phyloP scores from a whole-genome alignment of 53 echinoderm and acorn worm species.

The Antedon mediterranea region DNA sequence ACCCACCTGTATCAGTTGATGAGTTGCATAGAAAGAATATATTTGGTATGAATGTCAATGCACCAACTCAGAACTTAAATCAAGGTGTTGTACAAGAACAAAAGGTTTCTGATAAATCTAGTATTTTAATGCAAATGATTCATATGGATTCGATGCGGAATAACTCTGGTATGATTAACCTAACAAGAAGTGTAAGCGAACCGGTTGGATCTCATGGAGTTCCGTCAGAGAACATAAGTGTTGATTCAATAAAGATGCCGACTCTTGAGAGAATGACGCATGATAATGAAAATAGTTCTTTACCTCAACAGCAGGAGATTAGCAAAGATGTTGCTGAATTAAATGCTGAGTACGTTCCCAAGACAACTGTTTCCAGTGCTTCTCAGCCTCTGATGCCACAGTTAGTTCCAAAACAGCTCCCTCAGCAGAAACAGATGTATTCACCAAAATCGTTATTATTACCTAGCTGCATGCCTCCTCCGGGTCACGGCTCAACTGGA shows the following conservation, averaged over 20 bases:
- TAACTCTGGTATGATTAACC: neutral
- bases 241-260: neutral
- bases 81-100: neutral
- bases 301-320: neutral
- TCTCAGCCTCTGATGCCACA: slow-evolving; percentile 7
- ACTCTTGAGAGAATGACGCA: neutral
- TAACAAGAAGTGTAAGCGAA: neutral
- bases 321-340: neutral
- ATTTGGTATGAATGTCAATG: neutral
- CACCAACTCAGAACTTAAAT: neutral
- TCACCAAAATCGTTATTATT: slow-evolving; percentile 7
- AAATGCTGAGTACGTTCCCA: neutral
- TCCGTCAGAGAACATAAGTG: neutral
- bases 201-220: neutral
- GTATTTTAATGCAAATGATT: neutral
- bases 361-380: neutral
- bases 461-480: slow-evolving; percentile 5
- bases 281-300: neutral
- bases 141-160: neutral
- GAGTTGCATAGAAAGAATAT: neutral
- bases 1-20: neutral
- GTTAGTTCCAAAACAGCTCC: slow-evolving; percentile 48
- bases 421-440: slow-evolving; percentile 2
- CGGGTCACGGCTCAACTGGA: slow-evolving; percentile 10
- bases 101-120: neutral